phyloP scores from a whole-genome alignment of 1,140 invertebrate genomes.

The Paralvinella palmiformis region DNA sequence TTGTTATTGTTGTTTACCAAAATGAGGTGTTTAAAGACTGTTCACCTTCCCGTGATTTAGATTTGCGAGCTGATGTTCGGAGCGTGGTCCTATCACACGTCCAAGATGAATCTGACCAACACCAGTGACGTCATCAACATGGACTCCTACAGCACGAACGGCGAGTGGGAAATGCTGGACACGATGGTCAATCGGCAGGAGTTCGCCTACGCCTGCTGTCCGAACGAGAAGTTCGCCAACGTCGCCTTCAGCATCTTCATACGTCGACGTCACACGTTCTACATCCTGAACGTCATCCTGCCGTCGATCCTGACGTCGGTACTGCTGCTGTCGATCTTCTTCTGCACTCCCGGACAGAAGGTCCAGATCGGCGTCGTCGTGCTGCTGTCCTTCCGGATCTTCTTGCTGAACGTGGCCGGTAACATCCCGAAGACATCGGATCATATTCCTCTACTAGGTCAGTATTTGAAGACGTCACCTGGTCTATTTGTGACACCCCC shows the following conservation, averaged over 20 bases:
- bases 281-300: conserved; percentile 22
- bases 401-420: conserved; percentile 21
- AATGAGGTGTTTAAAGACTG: too few relatives aligned
- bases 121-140: conserved; percentile 5
- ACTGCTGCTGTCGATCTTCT: conserved; percentile 23
- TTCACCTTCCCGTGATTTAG: too few relatives aligned
- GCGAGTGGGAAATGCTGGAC: conserved; percentile 17
- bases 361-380: conserved; percentile 25
- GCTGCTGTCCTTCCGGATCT: conserved; percentile 21
- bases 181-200: conserved; percentile 12
- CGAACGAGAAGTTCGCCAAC: conserved; percentile 17
- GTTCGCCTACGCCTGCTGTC: conserved; percentile 17
- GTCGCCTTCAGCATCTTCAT: conserved; percentile 14
- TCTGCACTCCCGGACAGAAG: conserved; percentile 24
- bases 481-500: too few relatives aligned
- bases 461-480: too few relatives aligned
- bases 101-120: conserved; percentile 21
- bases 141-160: conserved; percentile 20
- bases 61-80: conserved; percentile 17
- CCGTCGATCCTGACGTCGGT: conserved; percentile 23
- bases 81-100: conserved; percentile 21
- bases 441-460: conserved; percentile 21
- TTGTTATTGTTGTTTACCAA: too few relatives aligned
- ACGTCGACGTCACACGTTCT: conserved; percentile 18
- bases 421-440: conserved; percentile 23